Base-by-base conservation (phyloP, 2,888 invertebrate species). In the Catocala sponsa region DNA sequence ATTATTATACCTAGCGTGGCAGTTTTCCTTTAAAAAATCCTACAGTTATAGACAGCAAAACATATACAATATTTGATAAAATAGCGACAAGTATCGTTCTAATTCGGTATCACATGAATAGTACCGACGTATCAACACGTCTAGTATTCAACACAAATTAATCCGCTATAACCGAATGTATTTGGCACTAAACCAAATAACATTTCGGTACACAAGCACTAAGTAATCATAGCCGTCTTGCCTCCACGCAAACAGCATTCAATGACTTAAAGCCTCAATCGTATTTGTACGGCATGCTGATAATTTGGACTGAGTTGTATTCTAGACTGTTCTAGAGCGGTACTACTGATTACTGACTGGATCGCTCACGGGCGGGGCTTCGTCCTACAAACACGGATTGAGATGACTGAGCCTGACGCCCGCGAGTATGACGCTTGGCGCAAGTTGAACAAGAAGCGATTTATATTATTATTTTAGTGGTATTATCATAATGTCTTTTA, bases 331-430 rank as follows among this genome's bases (percentile, higher is more conserved):
- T 68, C 68, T 65, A 72, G 67, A 61, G 57, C 52, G 48, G 71
- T 60, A 67, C 65, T 84, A 83, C 80, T 86, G 86, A 86, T 84
- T 84, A 86, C 83, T 72, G 83, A 70, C 81, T 79, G 72, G 65
- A 76, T 74, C 67, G 68, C 60, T 72, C 57, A 68, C 70, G 69
- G 66, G 59, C 68, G 72, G 63, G 70, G 70, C 59, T 59, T 67
- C 78, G 85, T 81, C 84, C 87, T 82, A 86, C 85, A 84, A 87
- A 87, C 87, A 87, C 82, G 83, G 85, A 85, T 86, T 84, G 86
- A 86, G 86, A 86, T 85, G 89, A 81, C 88, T 86, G 85, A 79
- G 81, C 81, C 79, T 82, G 87, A 85, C 85, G 87, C 85, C 83
- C 82, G 87, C 78, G 81, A 84, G 82, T 76, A 57, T 49, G 53